phyloP scores from a whole-genome alignment of 2,113 vertebrate species.

The Paradoxurus hermaphroditus region DNA sequence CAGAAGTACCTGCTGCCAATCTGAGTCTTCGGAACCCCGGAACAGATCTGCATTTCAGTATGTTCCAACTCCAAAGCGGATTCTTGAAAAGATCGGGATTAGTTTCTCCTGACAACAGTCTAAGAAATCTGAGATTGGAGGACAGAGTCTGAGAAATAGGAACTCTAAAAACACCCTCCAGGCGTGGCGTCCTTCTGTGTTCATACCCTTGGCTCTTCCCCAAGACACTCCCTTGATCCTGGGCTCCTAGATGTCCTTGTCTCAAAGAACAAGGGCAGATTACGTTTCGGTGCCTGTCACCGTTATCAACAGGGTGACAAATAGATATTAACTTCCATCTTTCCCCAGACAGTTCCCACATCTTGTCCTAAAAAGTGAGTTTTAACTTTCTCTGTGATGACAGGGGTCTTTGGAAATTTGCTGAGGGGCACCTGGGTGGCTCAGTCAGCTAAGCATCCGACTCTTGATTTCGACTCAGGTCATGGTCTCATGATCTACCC shows the following conservation, averaged over 20 bases:
- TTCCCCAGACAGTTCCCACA: not conserved
- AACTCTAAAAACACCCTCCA: not conserved
- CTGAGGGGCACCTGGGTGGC: not conserved
- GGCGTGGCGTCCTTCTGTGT: not conserved
- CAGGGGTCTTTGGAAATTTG: not conserved
- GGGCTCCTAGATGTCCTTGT: not conserved
- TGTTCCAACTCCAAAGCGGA: not conserved
- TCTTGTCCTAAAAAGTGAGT: not conserved
- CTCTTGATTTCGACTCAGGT: too few relatives aligned
- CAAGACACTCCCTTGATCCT: not conserved
- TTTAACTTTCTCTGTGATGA: not conserved
- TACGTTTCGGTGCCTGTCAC: fast-evolving
- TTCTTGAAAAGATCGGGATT: not conserved
- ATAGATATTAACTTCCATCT: fast-evolving
- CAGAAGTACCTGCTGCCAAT: not conserved
- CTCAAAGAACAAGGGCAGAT: not conserved
- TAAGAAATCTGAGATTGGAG: not conserved
- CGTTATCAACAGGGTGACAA: fast-evolving
- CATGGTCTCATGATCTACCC: too few relatives aligned
- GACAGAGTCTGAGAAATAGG: fast-evolving
- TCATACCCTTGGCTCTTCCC: not conserved
- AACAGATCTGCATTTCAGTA: not conserved
- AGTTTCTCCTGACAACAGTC: not conserved
- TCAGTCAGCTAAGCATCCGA: too few relatives aligned
- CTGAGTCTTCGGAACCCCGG: not conserved